These are phyloP conservation scores for Poeciliopsis presidionis DNA, from an alignment of 2,797 vertebrate species.

Conservation along the genomic window DNA sequence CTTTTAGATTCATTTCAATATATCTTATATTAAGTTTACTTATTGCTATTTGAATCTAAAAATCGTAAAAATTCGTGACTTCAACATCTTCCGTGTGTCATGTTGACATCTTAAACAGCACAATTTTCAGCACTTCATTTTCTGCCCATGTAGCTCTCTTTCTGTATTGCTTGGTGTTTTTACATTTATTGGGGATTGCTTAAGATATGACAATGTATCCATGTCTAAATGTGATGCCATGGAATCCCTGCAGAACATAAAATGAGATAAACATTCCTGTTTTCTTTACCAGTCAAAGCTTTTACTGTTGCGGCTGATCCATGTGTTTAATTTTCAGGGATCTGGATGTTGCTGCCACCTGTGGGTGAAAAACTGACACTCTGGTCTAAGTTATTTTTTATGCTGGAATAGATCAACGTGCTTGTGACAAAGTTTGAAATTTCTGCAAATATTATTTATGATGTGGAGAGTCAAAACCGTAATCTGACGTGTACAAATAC, in stretches of 20 bases:
- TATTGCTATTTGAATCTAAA: neutral
- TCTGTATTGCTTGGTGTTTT: neutral
- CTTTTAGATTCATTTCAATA: neutral
- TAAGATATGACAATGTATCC: neutral
- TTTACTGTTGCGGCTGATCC: neutral
- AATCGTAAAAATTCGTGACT: neutral
- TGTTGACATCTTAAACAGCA: neutral
- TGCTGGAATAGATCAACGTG: neutral
- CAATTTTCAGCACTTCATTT: neutral
- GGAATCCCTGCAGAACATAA: neutral
- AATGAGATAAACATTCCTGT: neutral
- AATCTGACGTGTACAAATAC: constrained; percentile 54
- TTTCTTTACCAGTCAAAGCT: neutral
- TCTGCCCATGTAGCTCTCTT: neutral
- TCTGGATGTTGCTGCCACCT: constrained; percentile 42
- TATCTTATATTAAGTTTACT: neutral
- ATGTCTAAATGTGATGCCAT: neutral
- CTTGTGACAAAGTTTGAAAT: constrained; percentile 18
- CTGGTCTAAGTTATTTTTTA: constrained; percentile 7
- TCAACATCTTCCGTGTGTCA: neutral
- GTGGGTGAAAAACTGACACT: constrained; percentile 13
- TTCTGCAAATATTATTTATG: constrained; percentile 35
- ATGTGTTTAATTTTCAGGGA: constrained; percentile 1
- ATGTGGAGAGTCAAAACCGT: constrained; percentile 57
- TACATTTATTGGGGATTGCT: neutral